Conservation (phyloP, 2,113 vertebrate species). For the Vulpes ferrilata region DNA sequence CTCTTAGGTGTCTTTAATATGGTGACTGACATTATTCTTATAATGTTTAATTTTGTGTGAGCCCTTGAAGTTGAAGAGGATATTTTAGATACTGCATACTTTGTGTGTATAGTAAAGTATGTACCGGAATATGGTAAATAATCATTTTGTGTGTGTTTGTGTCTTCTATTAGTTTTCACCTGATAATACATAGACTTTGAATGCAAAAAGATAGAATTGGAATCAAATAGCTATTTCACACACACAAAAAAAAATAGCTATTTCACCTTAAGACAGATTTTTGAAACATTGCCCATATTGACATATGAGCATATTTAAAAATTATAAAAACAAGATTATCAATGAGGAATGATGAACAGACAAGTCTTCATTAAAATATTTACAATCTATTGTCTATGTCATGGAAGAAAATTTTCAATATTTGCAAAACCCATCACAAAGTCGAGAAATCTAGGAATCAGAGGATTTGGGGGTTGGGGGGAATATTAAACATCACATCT, state of each 20-base stretch:
- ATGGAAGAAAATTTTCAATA: neutral
- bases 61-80: neutral
- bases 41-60: neutral
- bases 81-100: neutral
- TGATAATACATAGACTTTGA: neutral
- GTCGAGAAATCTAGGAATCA: constrained; percentile 24
- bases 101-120: neutral
- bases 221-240: neutral
- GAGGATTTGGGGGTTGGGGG: neutral
- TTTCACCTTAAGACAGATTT: neutral
- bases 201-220: neutral
- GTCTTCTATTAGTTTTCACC: constrained; percentile 23
- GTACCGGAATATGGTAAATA: neutral
- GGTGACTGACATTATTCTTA: neutral
- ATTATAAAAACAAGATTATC: neutral
- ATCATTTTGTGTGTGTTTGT: neutral
- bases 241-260: neutral
- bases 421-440: neutral
- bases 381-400: neutral
- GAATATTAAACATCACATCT: neutral
- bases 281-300: neutral
- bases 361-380: neutral
- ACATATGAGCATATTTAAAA: neutral
- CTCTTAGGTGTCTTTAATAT: neutral
- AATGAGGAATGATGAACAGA: neutral